Conservation (phyloP, 2,888 invertebrate species). For the Altica lythri region DNA sequence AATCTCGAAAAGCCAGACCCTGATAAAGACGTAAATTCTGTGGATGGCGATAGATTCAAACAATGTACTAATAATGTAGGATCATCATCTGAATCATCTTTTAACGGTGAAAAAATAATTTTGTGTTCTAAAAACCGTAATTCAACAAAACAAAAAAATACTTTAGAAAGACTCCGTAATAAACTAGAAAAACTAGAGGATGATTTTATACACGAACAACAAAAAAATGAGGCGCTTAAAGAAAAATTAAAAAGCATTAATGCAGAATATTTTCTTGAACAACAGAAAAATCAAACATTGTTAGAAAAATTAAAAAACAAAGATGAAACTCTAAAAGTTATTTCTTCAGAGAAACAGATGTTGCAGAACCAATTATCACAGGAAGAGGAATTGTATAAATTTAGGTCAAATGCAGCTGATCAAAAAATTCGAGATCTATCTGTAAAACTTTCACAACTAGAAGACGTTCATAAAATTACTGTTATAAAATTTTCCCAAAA, state of each 20-base stretch:
- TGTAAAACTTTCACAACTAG: constrained; percentile 19
- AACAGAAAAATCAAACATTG: too few relatives aligned
- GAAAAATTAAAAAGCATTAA: constrained; percentile 8
- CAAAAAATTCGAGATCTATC: constrained; percentile 22
- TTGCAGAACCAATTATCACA: too few relatives aligned
- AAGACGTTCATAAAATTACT: constrained; percentile 15
- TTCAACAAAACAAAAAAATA: constrained; percentile 38
- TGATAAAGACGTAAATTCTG: constrained; percentile 21
- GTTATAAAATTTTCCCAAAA: constrained; percentile 15
- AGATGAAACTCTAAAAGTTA: too few relatives aligned
- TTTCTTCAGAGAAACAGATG: too few relatives aligned
- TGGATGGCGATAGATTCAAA: constrained; percentile 17
- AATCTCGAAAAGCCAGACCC: constrained; percentile 9
- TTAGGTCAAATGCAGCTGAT: constrained; percentile 9
- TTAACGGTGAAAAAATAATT: constrained; percentile 3
- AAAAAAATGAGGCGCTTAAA: constrained; percentile 12
- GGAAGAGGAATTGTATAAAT: constrained; percentile 20
- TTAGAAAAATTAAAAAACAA: too few relatives aligned
- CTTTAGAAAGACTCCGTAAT: constrained; percentile 36
- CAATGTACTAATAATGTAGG: constrained; percentile 9
- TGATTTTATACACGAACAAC: constrained; percentile 23
- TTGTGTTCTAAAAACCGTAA: constrained; percentile 23
- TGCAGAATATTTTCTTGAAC: too few relatives aligned
- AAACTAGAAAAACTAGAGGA: constrained; percentile 21
- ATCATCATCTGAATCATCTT: constrained; percentile 22